Base-by-base conservation (phyloP, 2,113 vertebrate genomes). In the Perca flavescens region DNA sequence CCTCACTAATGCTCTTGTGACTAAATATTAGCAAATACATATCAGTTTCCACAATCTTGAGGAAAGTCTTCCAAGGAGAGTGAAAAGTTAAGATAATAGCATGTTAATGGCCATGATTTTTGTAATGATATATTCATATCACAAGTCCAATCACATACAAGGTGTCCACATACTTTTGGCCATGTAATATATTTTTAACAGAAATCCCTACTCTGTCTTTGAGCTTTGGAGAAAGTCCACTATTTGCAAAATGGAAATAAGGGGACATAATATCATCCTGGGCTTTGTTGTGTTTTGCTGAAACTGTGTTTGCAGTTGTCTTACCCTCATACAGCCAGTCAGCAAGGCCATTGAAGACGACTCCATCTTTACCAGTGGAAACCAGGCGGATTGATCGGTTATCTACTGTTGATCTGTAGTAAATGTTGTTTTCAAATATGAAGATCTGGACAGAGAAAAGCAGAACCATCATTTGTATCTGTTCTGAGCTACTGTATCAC, bases 381-480 rank as follows among this genome's bases (percentile, higher is more conserved):
- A 99, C 97, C 93, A 99, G 95, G 13, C 98, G 98, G 89, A 99
- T 97, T 2, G 97, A 94, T 88, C 96, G 95, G 85, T 96, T 97
- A 52, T 96, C 96, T 17, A 98, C 95, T 2, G 96, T 96, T 0
- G 96, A 89, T 68, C 96, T 96, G 94, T 99, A 99, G 95, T 98
- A 99, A 93, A 99, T 98, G 93, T 99, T 99, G 94, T 99, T 99
- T 92, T 99, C 98, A 90, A 99, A 99, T 91, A 99, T 97, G 93
- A 98, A 99, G 86, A 99, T 96, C 98, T 99, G 91, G 72, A 77
- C 13, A 71, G 57, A 84, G 46, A 77, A n/a, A 43, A 6, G 16
- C 43, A 68, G 63, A 66, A 13, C 13, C 31, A 50, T 47, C 50
- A 22, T 77, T 54, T 66, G 14, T 67, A 15, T 68, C 60, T 49